These are phyloP conservation scores for Synergus umbraculus DNA, from an alignment of 2,888 invertebrate species.

Conservation along the genomic window DNA sequence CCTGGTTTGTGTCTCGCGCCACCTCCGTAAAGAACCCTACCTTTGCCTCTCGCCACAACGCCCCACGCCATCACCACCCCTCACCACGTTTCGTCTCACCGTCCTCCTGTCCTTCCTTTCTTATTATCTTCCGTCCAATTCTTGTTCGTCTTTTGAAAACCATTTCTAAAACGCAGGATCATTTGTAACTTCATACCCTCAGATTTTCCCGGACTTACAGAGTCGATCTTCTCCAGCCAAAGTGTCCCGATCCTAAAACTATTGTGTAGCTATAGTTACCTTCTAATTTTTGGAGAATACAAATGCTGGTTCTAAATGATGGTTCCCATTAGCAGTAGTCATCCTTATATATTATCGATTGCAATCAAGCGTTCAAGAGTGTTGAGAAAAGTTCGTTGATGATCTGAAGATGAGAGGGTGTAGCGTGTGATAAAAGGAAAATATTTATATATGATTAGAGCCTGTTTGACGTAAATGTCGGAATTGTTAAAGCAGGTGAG, in stretches of 20 bases:
- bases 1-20: slow-evolving; percentile 62
- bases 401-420: neutral
- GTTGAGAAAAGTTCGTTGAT: neutral
- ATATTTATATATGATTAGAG: slow-evolving; percentile 25
- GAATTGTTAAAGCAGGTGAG: slow-evolving; percentile 47
- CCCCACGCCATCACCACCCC: slow-evolving; percentile 53
- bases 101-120: slow-evolving; percentile 23
- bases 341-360: neutral
- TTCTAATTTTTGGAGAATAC: neutral
- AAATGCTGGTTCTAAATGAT: neutral
- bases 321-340: neutral
- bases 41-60: slow-evolving; percentile 41
- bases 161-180: slow-evolving; percentile 4
- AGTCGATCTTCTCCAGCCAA: neutral
- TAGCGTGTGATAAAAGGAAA: neutral
- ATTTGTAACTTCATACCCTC: neutral
- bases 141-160: slow-evolving; percentile 38
- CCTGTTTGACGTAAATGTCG: slow-evolving; percentile 27
- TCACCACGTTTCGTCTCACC: slow-evolving; percentile 47
- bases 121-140: slow-evolving; percentile 40
- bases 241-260: neutral
- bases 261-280: slow-evolving; percentile 1
- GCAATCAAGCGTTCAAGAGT: too few relatives aligned
- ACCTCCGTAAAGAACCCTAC: slow-evolving; percentile 53
- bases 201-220: neutral